Percentiles rank a stretch among this genome's conserved stretches.
These are phyloP conservation scores for Melikaiella ostensackeni DNA, from an alignment of 2,888 invertebrate genomes.

Conservation along the genomic window DNA sequence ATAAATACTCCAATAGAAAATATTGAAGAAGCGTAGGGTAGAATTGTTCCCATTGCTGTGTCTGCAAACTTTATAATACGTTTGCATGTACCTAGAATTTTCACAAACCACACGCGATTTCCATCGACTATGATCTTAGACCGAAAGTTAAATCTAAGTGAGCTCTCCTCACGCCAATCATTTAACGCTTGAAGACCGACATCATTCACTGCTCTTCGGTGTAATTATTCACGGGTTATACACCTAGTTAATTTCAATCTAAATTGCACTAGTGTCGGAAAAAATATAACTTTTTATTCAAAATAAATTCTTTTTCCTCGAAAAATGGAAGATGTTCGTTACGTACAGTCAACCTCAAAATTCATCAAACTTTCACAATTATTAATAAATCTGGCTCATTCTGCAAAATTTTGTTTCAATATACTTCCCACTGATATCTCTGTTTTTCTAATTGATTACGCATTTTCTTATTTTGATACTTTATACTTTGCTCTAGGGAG, in stretches of 20 bases:
- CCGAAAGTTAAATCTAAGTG: constrained; percentile 20
- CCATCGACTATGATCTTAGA: neutral
- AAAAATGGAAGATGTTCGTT: too few species aligned
- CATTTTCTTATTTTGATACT: too few species aligned
- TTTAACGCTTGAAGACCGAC: constrained; percentile 51
- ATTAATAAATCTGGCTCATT: too few species aligned
- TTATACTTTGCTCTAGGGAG: too few species aligned
- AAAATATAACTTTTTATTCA: too few species aligned
- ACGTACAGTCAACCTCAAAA: too few species aligned
- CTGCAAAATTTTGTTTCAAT: too few species aligned
- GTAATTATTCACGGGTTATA: constrained; percentile 40
- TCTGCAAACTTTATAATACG: neutral
- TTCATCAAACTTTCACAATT: too few species aligned
- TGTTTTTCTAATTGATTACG: too few species aligned
- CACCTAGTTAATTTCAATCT: constrained; percentile 38
- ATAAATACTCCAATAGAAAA: neutral
- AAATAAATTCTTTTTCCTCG: too few species aligned
- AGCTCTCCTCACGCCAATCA: constrained; percentile 56
- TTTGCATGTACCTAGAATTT: constrained; percentile 1
- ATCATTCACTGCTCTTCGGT: constrained; percentile 39
- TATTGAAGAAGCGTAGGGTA: neutral
- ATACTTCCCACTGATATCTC: too few species aligned
- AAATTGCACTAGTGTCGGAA: too few species aligned
- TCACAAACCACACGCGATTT: constrained; percentile 32
- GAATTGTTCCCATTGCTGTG: neutral